Percentiles rank a stretch among this genome's conserved stretches.
phyloP scores from a whole-genome alignment of 2,888 invertebrate genomes.

The Lasioglossum malachurum region DNA sequence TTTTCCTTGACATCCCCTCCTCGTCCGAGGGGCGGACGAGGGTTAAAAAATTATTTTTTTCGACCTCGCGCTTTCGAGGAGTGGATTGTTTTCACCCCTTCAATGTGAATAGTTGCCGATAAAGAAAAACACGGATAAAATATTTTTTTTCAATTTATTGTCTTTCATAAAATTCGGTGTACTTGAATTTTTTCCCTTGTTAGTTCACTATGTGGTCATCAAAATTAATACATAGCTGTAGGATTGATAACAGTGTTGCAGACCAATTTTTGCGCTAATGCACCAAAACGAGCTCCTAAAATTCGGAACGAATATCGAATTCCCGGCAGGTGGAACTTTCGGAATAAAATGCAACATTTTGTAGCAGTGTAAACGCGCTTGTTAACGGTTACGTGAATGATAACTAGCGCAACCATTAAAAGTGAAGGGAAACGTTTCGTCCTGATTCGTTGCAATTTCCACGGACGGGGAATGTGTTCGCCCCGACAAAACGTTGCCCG shows the following conservation, averaged over 20 bases:
- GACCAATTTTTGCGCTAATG: neutral
- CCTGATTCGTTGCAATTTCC: slow-evolving; percentile 49
- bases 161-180: too few relatives aligned
- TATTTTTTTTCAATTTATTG: too few relatives aligned
- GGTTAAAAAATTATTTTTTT: too few relatives aligned
- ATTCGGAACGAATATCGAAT: slow-evolving; percentile 23
- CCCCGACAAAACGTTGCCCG: slow-evolving; percentile 34
- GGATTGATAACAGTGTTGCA: neutral
- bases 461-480: slow-evolving; percentile 40
- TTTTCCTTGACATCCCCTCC: too few relatives aligned
- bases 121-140: too few relatives aligned
- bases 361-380: slow-evolving; percentile 57
- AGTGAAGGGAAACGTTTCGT: slow-evolving; percentile 48
- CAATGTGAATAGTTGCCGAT: too few relatives aligned
- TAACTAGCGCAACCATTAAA: slow-evolving; percentile 59
- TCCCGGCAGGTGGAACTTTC: slow-evolving; percentile 2
- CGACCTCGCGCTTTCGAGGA: too few relatives aligned
- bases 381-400: slow-evolving; percentile 69
- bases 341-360: slow-evolving; percentile 48
- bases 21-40: too few relatives aligned
- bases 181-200: too few relatives aligned
- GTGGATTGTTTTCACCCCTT: too few relatives aligned
- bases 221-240: neutral
- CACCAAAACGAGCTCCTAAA: neutral
- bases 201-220: too few relatives aligned